phyloP scores from a whole-genome alignment of 2,888 invertebrate species.

The Sipunculus nudus region DNA sequence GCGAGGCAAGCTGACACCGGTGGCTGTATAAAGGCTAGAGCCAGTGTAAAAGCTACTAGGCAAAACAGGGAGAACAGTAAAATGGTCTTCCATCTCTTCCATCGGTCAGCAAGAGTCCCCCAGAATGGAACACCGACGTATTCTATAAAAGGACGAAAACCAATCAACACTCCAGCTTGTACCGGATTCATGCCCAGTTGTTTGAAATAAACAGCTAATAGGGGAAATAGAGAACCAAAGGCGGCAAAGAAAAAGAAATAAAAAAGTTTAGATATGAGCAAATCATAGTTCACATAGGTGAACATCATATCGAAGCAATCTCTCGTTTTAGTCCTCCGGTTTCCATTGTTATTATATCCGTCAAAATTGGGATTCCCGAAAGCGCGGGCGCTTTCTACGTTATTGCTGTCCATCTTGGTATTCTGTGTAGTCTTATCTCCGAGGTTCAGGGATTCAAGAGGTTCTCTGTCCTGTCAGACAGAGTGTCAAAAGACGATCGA shows the following conservation, averaged over 20 bases:
- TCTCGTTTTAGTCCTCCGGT: too few species aligned
- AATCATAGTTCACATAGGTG: constrained; percentile 28
- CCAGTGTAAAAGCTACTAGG: constrained; percentile 97
- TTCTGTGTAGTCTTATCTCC: too few species aligned
- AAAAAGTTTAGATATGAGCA: constrained; percentile 94
- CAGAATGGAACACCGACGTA: constrained; percentile 97
- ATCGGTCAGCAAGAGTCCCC: constrained; percentile 93
- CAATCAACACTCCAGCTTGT: constrained; percentile 86
- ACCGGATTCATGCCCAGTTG: constrained; percentile 99
- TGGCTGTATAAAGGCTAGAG: constrained; percentile 94
- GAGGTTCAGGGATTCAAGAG: too few species aligned
- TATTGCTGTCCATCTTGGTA: too few species aligned
- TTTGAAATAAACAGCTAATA: constrained; percentile 99
- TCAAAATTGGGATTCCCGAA: too few species aligned
- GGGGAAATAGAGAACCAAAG: constrained; percentile 96
- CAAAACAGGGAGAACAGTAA: constrained; percentile 89
- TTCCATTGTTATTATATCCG: too few species aligned
- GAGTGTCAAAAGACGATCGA: too few species aligned
- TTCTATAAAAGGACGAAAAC: constrained; percentile 95
- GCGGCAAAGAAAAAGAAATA: constrained; percentile 99
- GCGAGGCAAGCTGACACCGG: constrained; percentile 88
- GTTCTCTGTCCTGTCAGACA: too few species aligned
- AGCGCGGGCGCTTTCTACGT: too few species aligned
- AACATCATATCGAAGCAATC: too few species aligned
- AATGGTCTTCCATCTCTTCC: constrained; percentile 72